A percentile compares a stretch with the other conserved stretches of the same genome.
Evolutionary conservation across 1,140 invertebrate genomes (phyloP).

Genomic region (Tyrophagus putrescentiae): DNA sequence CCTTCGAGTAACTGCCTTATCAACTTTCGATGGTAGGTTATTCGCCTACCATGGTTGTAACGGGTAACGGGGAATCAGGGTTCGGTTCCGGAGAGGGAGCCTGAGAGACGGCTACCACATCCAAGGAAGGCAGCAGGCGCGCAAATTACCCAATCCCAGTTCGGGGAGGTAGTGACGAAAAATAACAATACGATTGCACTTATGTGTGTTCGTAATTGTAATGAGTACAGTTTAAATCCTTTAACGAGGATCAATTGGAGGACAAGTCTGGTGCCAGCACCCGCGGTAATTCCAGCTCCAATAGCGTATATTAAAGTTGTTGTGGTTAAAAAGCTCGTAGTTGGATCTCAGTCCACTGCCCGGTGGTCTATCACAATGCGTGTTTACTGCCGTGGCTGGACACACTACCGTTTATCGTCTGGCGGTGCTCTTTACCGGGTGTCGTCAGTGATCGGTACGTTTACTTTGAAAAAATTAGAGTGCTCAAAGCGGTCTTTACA

Average conservation of each 20-base stretch:
- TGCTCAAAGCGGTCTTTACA: conserved; percentile 33
- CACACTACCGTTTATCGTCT: conserved; percentile 25
- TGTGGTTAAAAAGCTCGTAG: conserved; percentile 38
- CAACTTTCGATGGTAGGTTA: no score
- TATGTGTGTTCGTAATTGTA: conserved; percentile 63
- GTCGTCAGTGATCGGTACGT: conserved; percentile 36
- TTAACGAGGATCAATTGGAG: conserved; percentile 71
- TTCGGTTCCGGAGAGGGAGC: conserved; percentile 52
- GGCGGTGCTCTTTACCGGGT: conserved; percentile 34
- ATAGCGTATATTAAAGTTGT: conserved; percentile 68
- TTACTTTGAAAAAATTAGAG: conserved; percentile 68
- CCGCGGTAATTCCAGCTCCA: conserved; percentile 77
- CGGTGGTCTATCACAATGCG: conserved; percentile 35
- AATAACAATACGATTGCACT: conserved; percentile 69
- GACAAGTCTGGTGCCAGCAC: conserved; percentile 59
- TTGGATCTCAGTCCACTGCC: conserved; percentile 33
- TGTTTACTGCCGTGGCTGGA: conserved; percentile 7
- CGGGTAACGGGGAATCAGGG: conserved; percentile 49
- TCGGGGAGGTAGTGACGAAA: conserved; percentile 64
- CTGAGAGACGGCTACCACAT: conserved; percentile 82
- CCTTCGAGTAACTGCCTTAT: no score
- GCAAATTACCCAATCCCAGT: conserved; percentile 69
- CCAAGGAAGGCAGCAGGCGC: conserved; percentile 79
- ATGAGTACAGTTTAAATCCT: conserved; percentile 76
- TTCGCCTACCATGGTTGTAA: no score